Evolutionary conservation across 2,888 invertebrate genomes (phyloP), one percentile per base, ranked within the genome.

Genomic region (Actias luna): DNA sequence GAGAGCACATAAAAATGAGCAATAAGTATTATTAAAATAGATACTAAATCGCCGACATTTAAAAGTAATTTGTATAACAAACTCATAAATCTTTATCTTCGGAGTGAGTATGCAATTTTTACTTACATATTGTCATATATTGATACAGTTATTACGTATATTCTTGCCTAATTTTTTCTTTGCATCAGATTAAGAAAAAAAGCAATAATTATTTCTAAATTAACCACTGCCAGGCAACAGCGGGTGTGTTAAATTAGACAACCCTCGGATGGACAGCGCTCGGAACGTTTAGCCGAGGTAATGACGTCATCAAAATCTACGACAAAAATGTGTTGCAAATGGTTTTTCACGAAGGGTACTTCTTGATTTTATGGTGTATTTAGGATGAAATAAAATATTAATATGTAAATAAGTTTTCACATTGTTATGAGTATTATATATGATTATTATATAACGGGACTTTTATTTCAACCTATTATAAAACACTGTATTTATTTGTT

Each of bases 171-270:
- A 67, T 66, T 71, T 74, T 80, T 83, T 80, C 74, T 72, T n/a
- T 29, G n/a, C 7, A 4, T 55, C 4, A 70, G 73, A 46, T 58
- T 42, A 67, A 76, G 79, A 84, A 81, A 77, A 80, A 73, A 76
- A 77, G 83, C 78, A 85, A 84, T 89, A 89, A 92, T 91, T 89
- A 90, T 89, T 87, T 87, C 84, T 78, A 84, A 89, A 90, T 92
- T 89, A 91, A 87, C 85, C 84, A 78, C 68, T 69, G 80, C 73
- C 74, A 76, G 80, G 84, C 82, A 77, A 84, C 83, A 76, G 83
- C 83, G 85, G 87, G 78, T 88, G 89, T 72, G 87, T 82, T 84
- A 85, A 89, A 91, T 91, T 88, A 88, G 91, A 91, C 89, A 76
- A 75, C 78, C 77, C 77, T 75, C 65, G 65, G 80, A 83, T 84